Conservation (phyloP, 2,888 invertebrate genomes). For the Lithophane ornitopus region DNA sequence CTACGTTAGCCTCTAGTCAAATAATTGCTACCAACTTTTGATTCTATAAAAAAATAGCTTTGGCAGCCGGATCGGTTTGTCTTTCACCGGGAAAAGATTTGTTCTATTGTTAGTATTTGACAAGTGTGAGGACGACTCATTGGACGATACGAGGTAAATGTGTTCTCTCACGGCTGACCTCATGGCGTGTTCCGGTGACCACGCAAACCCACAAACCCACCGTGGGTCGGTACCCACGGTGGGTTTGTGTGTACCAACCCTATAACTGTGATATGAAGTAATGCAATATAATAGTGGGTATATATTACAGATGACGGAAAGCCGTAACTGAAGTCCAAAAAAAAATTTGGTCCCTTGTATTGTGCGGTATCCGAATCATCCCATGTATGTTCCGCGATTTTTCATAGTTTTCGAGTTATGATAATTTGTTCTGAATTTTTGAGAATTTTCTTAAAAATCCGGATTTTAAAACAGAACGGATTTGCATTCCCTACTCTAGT, state of each 20-base stretch:
- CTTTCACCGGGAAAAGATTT: slow-evolving; percentile 68
- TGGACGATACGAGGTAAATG: slow-evolving; percentile 54
- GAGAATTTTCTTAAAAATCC: no score
- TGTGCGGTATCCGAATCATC: no score
- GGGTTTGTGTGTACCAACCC: slow-evolving; percentile 11
- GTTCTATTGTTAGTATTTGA: slow-evolving; percentile 69
- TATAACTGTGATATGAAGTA: not conserved
- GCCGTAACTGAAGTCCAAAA: no score
- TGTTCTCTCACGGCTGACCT: slow-evolving; percentile 46
- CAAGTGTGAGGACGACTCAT: slow-evolving; percentile 59
- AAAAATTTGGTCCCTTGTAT: no score
- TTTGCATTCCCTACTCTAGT: no score
- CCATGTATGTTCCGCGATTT: no score
- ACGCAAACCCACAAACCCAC: no score
- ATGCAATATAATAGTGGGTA: not conserved
- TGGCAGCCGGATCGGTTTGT: slow-evolving; percentile 66
- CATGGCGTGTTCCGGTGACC: slow-evolving; percentile 35
- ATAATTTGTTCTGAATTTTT: no score
- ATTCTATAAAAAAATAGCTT: slow-evolving; percentile 69
- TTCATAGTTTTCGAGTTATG: no score
- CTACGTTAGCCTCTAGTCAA: slow-evolving; percentile 38
- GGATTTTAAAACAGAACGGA: no score
- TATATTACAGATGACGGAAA: no score
- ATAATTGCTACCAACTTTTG: slow-evolving; percentile 62
- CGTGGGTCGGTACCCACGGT: slow-evolving; percentile 35